These are phyloP conservation scores for Eunapius fragilis DNA, from an alignment of 37 sponge, comb jelly and placozoan genomes.

Conservation along the genomic window DNA sequence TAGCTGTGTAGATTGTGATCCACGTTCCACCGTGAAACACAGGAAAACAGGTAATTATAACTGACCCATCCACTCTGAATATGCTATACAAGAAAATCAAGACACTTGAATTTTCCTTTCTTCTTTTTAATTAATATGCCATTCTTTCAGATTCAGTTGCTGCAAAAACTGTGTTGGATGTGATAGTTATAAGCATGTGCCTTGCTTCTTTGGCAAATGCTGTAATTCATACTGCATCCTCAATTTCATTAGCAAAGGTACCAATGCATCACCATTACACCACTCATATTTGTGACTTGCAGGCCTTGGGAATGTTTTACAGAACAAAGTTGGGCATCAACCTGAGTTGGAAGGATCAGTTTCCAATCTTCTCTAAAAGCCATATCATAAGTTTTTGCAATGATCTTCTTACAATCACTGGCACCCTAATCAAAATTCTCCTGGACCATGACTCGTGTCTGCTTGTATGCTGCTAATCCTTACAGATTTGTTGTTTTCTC, in stretches of 20 bases:
- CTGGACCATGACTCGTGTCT: slow-evolving; percentile 9
- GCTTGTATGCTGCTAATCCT: neutral
- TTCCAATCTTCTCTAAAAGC: slow-evolving; percentile 32
- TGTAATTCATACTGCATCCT: neutral
- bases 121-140: too few relatives aligned
- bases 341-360: slow-evolving; percentile 59
- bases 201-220: neutral
- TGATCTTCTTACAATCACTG: slow-evolving; percentile 40
- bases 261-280: neutral
- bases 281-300: neutral
- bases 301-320: slow-evolving; percentile 69
- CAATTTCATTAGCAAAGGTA: neutral
- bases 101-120: too few relatives aligned
- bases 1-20: too few relatives aligned
- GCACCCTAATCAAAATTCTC: slow-evolving; percentile 36
- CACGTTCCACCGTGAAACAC: too few relatives aligned
- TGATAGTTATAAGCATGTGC: too few relatives aligned
- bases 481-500: neutral
- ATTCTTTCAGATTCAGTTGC: too few relatives aligned
- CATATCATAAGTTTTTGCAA: slow-evolving; percentile 22
- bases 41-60: too few relatives aligned
- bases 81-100: too few relatives aligned
- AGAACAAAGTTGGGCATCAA: slow-evolving; percentile 12
- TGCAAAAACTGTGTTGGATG: too few relatives aligned
- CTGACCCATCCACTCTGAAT: too few relatives aligned